phyloP scores from a whole-genome alignment of 1,140 invertebrate species.

The Bombus confusus region DNA sequence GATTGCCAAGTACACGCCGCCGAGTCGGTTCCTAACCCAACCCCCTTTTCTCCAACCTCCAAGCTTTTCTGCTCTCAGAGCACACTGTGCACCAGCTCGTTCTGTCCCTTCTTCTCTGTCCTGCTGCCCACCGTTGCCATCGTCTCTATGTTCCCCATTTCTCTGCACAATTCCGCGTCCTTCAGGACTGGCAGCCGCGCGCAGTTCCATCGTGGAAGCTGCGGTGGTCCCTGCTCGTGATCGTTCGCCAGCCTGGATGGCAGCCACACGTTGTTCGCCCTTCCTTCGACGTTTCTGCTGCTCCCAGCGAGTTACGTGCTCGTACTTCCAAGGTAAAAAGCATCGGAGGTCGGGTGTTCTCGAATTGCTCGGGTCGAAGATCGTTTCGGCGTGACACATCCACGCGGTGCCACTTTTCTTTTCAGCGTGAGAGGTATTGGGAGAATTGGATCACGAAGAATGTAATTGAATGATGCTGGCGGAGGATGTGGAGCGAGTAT shows the following conservation, averaged over 20 bases:
- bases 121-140: neutral
- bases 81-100: neutral
- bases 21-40: conserved; percentile 52
- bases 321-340: neutral
- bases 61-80: conserved; percentile 14
- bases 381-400: neutral
- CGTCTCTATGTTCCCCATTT: conserved; percentile 5
- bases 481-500: neutral
- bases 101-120: neutral
- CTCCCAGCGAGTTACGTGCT: neutral
- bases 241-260: conserved; percentile 27
- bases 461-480: neutral
- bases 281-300: conserved; percentile 10
- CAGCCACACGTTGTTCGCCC: conserved; percentile 24
- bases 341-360: no score
- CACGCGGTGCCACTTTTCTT: neutral
- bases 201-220: conserved; percentile 23
- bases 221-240: conserved; percentile 53
- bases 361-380: neutral
- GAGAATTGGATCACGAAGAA: neutral
- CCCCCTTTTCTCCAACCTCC: conserved; percentile 33
- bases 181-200: conserved; percentile 8
- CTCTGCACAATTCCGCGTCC: neutral
- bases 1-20: conserved; percentile 77
- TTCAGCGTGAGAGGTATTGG: no score